phyloP scores from a whole-genome alignment of 2,888 invertebrate species.

The Dicyrtoma fusca region DNA sequence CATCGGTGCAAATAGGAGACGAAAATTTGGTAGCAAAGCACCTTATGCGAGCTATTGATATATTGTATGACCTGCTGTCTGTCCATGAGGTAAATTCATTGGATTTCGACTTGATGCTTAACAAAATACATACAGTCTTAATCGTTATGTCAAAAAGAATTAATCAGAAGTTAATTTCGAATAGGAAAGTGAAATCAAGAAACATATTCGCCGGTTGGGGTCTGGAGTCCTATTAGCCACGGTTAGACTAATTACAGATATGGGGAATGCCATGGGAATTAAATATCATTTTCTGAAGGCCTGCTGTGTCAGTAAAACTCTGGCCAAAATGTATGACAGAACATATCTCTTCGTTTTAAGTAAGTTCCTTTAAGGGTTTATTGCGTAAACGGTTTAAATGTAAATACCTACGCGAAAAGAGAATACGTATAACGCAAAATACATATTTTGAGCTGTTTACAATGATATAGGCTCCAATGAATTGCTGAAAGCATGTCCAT shows the following conservation, averaged over 20 bases:
- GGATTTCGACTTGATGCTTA: too few species aligned
- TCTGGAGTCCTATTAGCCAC: constrained; percentile 3
- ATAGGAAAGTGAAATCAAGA: not conserved
- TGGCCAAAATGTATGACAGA: constrained; percentile 10
- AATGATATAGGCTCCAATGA: constrained; percentile 2
- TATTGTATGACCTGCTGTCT: constrained; percentile 18
- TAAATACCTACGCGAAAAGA: too few species aligned
- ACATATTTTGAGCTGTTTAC: not conserved
- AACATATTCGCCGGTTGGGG: not conserved
- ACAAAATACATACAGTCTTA: too few species aligned
- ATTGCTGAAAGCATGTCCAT: constrained; percentile 17
- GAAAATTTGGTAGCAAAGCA: constrained; percentile 19
- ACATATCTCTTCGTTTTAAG: constrained; percentile 4
- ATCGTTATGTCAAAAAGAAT: not conserved
- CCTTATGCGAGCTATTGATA: constrained; percentile 14
- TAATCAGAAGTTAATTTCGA: not conserved
- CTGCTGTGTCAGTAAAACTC: constrained; percentile 3
- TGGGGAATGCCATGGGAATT: not conserved
- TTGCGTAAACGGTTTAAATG: too few species aligned
- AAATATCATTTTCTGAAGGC: constrained; percentile 10
- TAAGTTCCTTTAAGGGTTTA: not conserved
- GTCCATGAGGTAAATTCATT: not conserved
- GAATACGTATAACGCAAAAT: too few species aligned
- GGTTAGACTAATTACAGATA: not conserved
- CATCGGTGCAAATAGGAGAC: constrained; percentile 10